phyloP scores from a whole-genome alignment of 2,113 vertebrate species.

The Ctenodactylus gundi region DNA sequence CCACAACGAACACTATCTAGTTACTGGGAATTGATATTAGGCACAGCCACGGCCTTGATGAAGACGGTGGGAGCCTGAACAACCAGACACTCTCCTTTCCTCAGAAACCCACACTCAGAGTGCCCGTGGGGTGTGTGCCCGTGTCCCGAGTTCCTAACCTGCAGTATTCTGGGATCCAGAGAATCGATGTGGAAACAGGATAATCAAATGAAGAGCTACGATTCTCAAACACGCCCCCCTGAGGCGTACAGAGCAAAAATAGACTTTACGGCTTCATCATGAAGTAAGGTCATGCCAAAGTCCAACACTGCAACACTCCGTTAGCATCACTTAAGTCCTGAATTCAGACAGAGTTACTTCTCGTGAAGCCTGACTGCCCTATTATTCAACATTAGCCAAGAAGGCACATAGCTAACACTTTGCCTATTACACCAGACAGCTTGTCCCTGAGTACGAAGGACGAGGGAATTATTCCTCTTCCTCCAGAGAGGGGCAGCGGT shows the following conservation, averaged over 20 bases:
- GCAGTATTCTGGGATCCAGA: neutral
- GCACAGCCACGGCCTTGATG: neutral
- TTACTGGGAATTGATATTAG: neutral
- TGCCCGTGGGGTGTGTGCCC: too few species aligned
- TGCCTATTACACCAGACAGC: neutral
- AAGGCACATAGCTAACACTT: conserved; percentile 3
- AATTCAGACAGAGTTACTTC: conserved; percentile 12
- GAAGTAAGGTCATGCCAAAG: neutral
- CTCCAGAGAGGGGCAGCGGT: neutral
- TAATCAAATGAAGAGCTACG: neutral
- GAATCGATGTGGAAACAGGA: neutral
- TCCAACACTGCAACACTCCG: neutral
- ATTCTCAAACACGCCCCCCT: neutral
- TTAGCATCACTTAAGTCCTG: neutral
- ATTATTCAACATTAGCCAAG: neutral
- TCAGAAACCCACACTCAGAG: too few species aligned
- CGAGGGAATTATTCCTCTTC: too few species aligned
- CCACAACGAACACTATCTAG: neutral
- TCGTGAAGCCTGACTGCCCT: neutral
- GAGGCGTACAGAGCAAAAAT: neutral
- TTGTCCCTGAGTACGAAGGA: neutral
- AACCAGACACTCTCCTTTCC: accelerated
- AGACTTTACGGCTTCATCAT: neutral
- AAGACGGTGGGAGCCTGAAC: neutral
- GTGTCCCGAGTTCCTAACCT: neutral